Conservation (phyloP, 1,140 invertebrate species). For the Lasaia peninsularis region DNA sequence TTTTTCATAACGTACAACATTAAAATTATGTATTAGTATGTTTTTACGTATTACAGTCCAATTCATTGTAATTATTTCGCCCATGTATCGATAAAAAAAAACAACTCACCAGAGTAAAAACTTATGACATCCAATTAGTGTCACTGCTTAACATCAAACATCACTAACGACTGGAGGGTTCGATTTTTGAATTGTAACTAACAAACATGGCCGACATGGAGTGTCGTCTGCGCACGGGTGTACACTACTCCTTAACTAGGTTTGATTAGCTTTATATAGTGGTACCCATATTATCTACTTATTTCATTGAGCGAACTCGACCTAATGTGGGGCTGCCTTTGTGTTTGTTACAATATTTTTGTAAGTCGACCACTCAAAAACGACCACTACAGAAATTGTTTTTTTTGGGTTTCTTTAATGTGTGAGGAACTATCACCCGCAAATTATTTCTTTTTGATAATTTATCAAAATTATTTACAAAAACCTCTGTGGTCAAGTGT, state of each 20-base stretch:
- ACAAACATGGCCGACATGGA: conserved; percentile 44
- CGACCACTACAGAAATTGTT: neutral
- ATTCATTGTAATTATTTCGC: neutral
- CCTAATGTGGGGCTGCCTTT: conserved; percentile 41
- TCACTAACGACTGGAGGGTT: conserved; percentile 51
- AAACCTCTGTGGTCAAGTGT: no score
- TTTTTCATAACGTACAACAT: no score
- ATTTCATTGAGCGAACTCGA: conserved; percentile 50
- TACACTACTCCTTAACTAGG: conserved; percentile 65
- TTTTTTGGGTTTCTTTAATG: no score
- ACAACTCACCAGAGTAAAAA: conserved; percentile 38
- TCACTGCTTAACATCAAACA: conserved; percentile 56
- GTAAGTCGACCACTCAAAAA: conserved; percentile 13
- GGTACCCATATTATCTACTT: conserved; percentile 66
- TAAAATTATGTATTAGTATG: no score
- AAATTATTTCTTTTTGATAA: no score
- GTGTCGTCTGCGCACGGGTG: conserved; percentile 42
- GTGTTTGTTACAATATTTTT: conserved; percentile 23
- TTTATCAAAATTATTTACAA: no score
- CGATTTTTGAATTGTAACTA: conserved; percentile 55
- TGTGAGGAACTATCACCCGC: no score
- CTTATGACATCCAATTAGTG: conserved; percentile 47
- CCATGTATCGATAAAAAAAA: conserved; percentile 13
- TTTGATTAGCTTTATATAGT: conserved; percentile 76
- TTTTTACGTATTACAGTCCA: no score